Base-by-base conservation (phyloP, 1,140 invertebrate species). In the Lineus longissimus region DNA sequence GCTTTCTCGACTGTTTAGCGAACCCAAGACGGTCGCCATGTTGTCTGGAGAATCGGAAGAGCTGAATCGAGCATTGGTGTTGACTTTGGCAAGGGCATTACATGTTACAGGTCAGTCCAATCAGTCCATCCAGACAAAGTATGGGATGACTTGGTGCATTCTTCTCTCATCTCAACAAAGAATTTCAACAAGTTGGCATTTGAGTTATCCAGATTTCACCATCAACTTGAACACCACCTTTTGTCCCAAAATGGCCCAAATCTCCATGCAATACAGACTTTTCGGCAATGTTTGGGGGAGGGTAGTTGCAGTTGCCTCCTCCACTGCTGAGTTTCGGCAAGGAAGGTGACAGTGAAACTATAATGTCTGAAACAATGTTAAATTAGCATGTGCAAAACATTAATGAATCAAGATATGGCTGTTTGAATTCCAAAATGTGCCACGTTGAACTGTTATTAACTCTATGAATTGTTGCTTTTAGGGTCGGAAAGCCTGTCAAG, bases 11-110 rank as follows among this genome's bases (percentile, higher is more conserved):
- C 91, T 94, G 69, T 85, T 94, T 1, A 89, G 87, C 41, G 94
- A 97, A 72, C 90, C 90, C 0, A 97, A 96, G 78, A 67, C 71
- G 33, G 67, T 75, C 25, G 58, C 70, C 15, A 85, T 95, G 1
- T 89, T 95, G 0, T 95, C 93, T 0, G 88, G 89, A 0, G 95
- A 98, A 78, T 97, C 93, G 0, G 95, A 98, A 80, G 95, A 97
- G 79, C 81, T 97, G 0, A 97, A 97, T 76, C 83, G 93, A 66
- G 92, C 91, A 0, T 84, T 97, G 0, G 93, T 98, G 0, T 84
- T 97, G 1, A 96, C 94, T 0, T 79, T 98, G n/a, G 94, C 94
- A 0, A 83, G 95, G 63, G 92, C 94, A 0, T 94, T 97, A 84
- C 92, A 96, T 78, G 89, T 97, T 22, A 95, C 93, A 59, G 92